These are phyloP conservation scores for Chironomus striatipennis DNA, from an alignment of 1,140 invertebrate genomes.

Conservation along the genomic window DNA sequence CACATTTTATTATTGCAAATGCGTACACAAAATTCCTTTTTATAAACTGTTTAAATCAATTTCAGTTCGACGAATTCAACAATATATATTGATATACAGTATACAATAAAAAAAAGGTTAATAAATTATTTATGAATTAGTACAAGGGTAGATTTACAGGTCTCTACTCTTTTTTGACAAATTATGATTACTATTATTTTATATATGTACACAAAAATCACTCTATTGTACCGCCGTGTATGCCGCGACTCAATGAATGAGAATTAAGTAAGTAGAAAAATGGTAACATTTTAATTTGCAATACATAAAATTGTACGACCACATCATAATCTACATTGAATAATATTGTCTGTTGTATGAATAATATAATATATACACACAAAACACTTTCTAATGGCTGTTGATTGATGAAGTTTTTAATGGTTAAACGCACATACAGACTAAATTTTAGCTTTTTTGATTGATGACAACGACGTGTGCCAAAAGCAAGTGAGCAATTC, in stretches of 20 bases:
- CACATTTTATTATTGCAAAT: conserved; percentile 5
- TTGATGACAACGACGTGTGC: conserved; percentile 6
- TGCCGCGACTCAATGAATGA: neutral
- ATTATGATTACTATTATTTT: conserved; percentile 1
- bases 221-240: too few relatives aligned
- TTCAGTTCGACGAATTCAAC: neutral
- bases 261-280: neutral
- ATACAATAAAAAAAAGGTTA: neutral
- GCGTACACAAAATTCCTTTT: conserved; percentile 7
- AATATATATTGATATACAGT: neutral
- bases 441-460: neutral
- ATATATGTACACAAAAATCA: too few relatives aligned
- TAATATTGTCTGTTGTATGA: neutral
- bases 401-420: conserved; percentile 8
- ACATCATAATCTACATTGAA: neutral
- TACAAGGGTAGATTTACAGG: conserved; percentile 3
- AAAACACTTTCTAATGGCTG: conserved; percentile 19
- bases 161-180: conserved; percentile 17
- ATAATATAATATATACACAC: too few relatives aligned
- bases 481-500: neutral
- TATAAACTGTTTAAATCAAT: conserved; percentile 1
- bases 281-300: conserved; percentile 18
- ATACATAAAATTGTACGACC: neutral
- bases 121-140: conserved; percentile 21
- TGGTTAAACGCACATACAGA: neutral